A percentile compares a stretch with the other conserved stretches of the same genome.
Conservation (phyloP, 2,113 vertebrate genomes). For the Capreolus pygargus region DNA sequence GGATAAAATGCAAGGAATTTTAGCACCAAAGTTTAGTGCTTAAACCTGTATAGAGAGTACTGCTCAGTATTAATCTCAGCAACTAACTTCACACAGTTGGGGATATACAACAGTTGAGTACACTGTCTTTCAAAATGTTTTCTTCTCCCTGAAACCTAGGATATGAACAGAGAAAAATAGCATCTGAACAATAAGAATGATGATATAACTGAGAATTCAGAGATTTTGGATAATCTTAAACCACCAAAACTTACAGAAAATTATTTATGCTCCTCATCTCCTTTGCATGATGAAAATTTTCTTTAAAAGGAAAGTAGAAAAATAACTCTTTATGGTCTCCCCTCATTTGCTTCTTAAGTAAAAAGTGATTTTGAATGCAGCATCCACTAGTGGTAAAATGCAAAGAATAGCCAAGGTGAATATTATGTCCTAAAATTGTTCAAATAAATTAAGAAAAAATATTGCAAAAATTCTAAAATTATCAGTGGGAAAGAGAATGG, state of each 20-base stretch:
- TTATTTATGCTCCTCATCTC: neutral
- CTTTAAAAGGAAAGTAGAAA: neutral
- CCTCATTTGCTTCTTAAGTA: neutral
- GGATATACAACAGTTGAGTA: neutral
- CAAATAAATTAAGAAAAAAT: neutral
- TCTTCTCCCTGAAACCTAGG: neutral
- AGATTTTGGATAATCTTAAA: neutral
- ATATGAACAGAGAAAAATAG: neutral
- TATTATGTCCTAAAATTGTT: neutral
- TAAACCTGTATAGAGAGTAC: neutral
- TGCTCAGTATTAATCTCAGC: neutral
- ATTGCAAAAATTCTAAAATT: neutral
- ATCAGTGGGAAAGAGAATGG: neutral
- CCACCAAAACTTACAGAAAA: neutral
- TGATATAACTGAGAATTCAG: neutral
- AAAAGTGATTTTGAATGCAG: neutral
- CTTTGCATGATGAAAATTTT: neutral
- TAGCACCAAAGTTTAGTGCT: neutral
- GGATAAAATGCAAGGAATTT: slow-evolving; percentile 10
- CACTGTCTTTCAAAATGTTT: neutral
- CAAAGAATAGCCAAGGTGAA: neutral
- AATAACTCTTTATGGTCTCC: neutral
- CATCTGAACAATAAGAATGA: neutral
- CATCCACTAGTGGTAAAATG: neutral
- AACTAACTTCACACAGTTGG: neutral